A percentile compares a stretch with the other conserved stretches of the same genome.
Evolutionary conservation across 2,888 invertebrate species (phyloP).

Genomic region (Caenorhabditis imperialis): DNA sequence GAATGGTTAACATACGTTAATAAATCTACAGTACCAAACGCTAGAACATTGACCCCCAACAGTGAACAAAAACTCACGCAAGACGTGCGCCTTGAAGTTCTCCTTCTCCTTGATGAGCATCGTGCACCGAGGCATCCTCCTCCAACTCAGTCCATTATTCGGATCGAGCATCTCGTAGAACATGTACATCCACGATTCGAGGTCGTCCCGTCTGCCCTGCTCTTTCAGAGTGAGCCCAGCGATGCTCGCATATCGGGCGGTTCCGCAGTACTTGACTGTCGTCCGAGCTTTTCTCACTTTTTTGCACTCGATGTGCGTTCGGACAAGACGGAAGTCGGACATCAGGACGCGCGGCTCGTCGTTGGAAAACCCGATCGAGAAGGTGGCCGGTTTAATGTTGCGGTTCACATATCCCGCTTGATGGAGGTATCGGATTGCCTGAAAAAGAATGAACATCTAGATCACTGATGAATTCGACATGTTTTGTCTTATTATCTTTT

Average conservation of each 20-base stretch:
- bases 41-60: not conserved
- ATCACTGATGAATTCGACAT: not conserved
- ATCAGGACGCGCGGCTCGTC: constrained; percentile 14
- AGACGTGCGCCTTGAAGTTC: constrained; percentile 21
- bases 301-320: constrained; percentile 32
- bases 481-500: not conserved
- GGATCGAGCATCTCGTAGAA: constrained; percentile 39
- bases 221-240: constrained; percentile 21
- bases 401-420: constrained; percentile 37
- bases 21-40: too few relatives aligned
- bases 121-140: not conserved
- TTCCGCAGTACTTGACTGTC: constrained; percentile 25
- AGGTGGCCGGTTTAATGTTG: constrained; percentile 43
- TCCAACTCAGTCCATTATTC: constrained; percentile 36
- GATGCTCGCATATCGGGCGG: constrained; percentile 34
- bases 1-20: too few relatives aligned
- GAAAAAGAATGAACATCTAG: not conserved
- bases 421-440: constrained; percentile 35
- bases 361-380: constrained; percentile 8
- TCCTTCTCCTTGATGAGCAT: constrained; percentile 44
- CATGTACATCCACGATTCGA: constrained; percentile 55
- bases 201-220: constrained; percentile 38
- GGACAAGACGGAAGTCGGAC: constrained; percentile 30
- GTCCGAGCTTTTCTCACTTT: constrained; percentile 17
- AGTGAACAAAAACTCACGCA: constrained; percentile 8